Evolutionary conservation across 2,888 invertebrate genomes (phyloP).

Genomic region (Lypha dubia): DNA sequence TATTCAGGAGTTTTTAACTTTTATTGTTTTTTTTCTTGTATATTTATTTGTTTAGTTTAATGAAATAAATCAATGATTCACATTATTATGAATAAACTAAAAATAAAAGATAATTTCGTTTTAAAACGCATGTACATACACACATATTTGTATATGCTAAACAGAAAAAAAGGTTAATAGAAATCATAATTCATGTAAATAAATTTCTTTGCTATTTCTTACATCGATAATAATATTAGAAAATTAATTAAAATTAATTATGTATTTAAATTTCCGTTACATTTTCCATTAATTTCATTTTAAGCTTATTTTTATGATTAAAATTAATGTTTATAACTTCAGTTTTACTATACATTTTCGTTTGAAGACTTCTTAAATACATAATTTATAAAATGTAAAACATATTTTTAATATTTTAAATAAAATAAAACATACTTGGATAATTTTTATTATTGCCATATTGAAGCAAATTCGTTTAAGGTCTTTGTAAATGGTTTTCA

Average conservation of each 20-base stretch:
- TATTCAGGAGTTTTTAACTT: constrained; percentile 32
- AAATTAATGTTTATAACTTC: constrained; percentile 49
- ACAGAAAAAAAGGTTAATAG: constrained; percentile 17
- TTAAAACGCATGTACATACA: not conserved
- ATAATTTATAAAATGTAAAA: constrained; percentile 28
- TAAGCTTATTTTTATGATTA: constrained; percentile 26
- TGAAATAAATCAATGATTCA: constrained; percentile 60
- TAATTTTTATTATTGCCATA: constrained; percentile 78
- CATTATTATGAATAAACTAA: constrained; percentile 56
- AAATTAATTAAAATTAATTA: not conserved
- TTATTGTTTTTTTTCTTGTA: constrained; percentile 51
- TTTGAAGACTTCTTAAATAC: constrained; percentile 41
- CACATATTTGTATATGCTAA: constrained; percentile 18
- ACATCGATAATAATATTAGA: constrained; percentile 41
- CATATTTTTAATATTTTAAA: constrained; percentile 44
- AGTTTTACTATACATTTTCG: constrained; percentile 63
- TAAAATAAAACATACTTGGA: constrained; percentile 41
- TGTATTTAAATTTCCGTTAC: not conserved
- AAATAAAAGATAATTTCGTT: constrained; percentile 27
- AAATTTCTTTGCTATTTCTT: constrained; percentile 37
- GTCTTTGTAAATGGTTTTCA: constrained; percentile 51
- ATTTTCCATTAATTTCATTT: constrained; percentile 6
- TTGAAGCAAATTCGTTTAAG: constrained; percentile 80
- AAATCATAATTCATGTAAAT: constrained; percentile 51
- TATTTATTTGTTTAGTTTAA: constrained; percentile 13